Evolutionary conservation across 2,113 vertebrate genomes (phyloP), one percentile per base, ranked within the genome.

Genomic region (Petroica traversi): DNA sequence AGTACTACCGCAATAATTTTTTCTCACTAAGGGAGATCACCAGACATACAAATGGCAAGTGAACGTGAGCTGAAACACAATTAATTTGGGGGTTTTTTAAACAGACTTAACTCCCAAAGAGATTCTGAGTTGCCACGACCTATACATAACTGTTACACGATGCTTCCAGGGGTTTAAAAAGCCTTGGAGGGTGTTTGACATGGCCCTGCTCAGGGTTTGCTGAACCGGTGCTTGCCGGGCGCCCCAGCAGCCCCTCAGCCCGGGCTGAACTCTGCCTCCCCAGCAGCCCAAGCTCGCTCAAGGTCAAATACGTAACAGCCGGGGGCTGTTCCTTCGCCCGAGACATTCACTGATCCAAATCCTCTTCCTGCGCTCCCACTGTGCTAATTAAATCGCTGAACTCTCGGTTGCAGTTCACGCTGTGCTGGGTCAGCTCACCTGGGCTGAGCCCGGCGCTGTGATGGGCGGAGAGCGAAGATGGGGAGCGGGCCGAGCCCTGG

Each of bases 171-270:
- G 45, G 23, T 7, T 78, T 11, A 15, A 48, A 71, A 52, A 38
- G 46, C 18, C 28, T 54, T 29, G 1, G 0, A 13, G 57, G 64
- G 4, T 17, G 20, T 20, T 8, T 33, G 26, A 23, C 5, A 3
- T 1, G 28, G 82, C 23, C 11, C 45, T 48, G 55, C 31, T 72
- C 18, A 26, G 69, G 31, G 25, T 45, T 61, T 29, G 28, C 85
- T 19, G 40, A 12, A 14, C 0, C 24, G 29, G 7, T 0, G 6
- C 23, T 52, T 0, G 2, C 66, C 1, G 0, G 29, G 12, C 4
- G 36, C 36, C 28, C 0, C 6, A 4, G 10, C 57, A 38, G 67
- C 33, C 19, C 52, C 24, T 24, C n/a, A 23, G 76, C 46, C 28
- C 1, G 0, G 3, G 3, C 0, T 9, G 40, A 89, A 15, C 85